phyloP scores from a whole-genome alignment of 2,113 vertebrate species.

The Marcusenius ussheri region DNA sequence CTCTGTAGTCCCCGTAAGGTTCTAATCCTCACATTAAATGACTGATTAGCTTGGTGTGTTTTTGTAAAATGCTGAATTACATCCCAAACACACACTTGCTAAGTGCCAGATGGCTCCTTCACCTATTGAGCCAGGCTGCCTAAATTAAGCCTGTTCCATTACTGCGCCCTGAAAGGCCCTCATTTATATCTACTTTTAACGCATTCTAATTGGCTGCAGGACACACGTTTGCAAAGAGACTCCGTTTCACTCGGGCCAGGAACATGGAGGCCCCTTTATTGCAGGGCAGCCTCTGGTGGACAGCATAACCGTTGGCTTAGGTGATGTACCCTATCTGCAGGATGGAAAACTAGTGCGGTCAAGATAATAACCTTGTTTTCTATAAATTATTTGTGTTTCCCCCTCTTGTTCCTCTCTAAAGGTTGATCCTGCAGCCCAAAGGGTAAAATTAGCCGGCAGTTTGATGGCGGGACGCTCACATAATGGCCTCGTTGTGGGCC shows the following conservation, averaged over 20 bases:
- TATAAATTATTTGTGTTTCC: conserved; percentile 41
- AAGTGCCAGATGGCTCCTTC: neutral
- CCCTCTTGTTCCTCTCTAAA: conserved; percentile 33
- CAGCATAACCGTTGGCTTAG: conserved; percentile 54
- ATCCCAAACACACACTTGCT: neutral
- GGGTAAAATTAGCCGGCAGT: conserved; percentile 46
- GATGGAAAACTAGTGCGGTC: conserved; percentile 42
- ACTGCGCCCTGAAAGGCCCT: neutral
- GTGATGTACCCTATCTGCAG: conserved; percentile 45
- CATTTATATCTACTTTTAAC: neutral
- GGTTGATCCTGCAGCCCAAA: conserved; percentile 36
- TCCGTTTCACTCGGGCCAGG: conserved; percentile 11
- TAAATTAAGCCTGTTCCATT: neutral
- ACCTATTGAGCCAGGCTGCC: neutral
- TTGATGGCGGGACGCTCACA: conserved; percentile 59
- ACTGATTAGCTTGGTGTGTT: neutral
- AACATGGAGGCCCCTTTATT: neutral
- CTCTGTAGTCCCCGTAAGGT: neutral
- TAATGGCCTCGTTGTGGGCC: conserved; percentile 69
- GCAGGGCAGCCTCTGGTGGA: conserved; percentile 28
- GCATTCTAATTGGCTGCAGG: conserved; percentile 31
- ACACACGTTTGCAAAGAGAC: conserved; percentile 41
- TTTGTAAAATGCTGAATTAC: neutral
- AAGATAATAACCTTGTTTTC: conserved; percentile 48
- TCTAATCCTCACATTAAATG: neutral